Base-by-base conservation (phyloP, 2,888 invertebrate species). In the Acronicta alni region DNA sequence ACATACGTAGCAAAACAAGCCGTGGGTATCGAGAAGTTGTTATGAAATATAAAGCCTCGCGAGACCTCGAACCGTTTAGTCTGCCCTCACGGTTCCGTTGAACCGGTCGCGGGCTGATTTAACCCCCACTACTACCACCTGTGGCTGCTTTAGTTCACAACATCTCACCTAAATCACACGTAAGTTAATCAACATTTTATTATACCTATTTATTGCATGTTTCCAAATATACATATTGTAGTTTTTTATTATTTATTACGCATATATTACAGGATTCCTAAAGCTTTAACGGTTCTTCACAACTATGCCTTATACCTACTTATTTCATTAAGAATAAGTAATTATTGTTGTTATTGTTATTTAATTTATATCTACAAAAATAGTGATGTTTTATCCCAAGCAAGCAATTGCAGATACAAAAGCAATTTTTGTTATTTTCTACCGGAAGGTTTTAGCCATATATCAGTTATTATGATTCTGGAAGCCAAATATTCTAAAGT, bases 41-140 rank as follows among this genome's bases (percentile, higher is more conserved):
- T 82, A 81, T 81, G 84, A 82, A 90, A 92, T 85, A 89, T 88
- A 92, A 91, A 89, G 88, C 82, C 80, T 84, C 57, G 68, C 62
- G 80, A 89, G 89, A 86, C 88, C 87, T 88, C 89, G 85, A 86
- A 87, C 87, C 83, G 90, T 89, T 92, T 91, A 93, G 93, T 93
- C 87, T 85, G 86, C 83, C 82, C 75, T 77, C 81, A 85, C 85
- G 84, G 83, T 82, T 84, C 80, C 84, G 82, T 74, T 80, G 82
- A 85, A 89, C 86, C 89, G 89, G 92, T 90, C 89, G 92, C 81
- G 74, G 73, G 70, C 72, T 75, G 77, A 73, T 75, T n/a, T 83
- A 81, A 85, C 87, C 82, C 68, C 80, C 71, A 57, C 70, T 58
- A 56, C 39, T 1, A 32, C n/a, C n/a, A n/a, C 14, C 61, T 66